These are phyloP conservation scores for Phasianus colchicus DNA, from an alignment of 2,113 vertebrate species.

Conservation along the genomic window DNA sequence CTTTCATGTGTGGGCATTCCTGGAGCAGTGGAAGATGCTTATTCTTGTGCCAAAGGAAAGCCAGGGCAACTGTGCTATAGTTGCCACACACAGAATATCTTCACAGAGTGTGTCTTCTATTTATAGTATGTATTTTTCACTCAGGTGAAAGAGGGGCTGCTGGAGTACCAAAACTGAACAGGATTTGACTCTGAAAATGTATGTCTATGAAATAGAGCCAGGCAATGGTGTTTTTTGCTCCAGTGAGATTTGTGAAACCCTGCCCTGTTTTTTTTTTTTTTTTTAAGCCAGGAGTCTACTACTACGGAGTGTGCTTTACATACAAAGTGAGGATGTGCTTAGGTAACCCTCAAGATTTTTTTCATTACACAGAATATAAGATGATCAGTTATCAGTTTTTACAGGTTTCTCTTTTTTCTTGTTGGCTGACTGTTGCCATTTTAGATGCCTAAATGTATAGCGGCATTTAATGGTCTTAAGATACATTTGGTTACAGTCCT, in stretches of 20 bases:
- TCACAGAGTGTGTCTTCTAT: neutral
- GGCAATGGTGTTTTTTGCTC: neutral
- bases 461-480: neutral
- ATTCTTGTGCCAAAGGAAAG: neutral
- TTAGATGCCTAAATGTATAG: neutral
- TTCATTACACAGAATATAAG: neutral
- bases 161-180: neutral
- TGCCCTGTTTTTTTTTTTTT: neutral
- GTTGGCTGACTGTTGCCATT: neutral
- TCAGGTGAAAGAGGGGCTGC: neutral
- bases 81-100: neutral
- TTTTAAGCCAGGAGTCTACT: neutral
- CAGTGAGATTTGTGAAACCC: neutral
- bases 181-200: neutral
- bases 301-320: neutral
- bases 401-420: neutral
- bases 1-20: accelerated
- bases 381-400: neutral
- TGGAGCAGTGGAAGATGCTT: neutral
- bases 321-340: neutral
- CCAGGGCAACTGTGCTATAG: neutral
- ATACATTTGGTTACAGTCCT: neutral
- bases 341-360: neutral
- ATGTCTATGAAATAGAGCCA: neutral
- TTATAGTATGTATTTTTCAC: neutral